These are phyloP conservation scores for Epinotia demarniana DNA, from an alignment of 2,888 invertebrate species.

Conservation along the genomic window DNA sequence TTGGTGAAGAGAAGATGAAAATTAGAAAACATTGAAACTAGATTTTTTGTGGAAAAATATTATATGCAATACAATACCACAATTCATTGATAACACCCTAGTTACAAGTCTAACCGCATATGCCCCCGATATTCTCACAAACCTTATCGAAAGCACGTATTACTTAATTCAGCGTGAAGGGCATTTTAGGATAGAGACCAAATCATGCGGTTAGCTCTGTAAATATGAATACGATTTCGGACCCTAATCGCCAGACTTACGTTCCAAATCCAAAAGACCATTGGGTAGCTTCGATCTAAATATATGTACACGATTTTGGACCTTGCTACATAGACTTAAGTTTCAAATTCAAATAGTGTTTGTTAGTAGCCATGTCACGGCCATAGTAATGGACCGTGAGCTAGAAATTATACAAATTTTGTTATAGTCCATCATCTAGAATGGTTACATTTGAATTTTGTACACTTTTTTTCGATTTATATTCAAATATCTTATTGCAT, in stretches of 20 bases:
- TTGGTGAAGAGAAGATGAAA: too few relatives aligned
- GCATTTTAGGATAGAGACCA: slow-evolving; percentile 8
- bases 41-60: too few relatives aligned
- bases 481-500: neutral
- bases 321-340: slow-evolving; percentile 4
- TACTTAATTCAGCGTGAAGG: slow-evolving; percentile 26
- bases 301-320: neutral
- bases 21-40: too few relatives aligned
- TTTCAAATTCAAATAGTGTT: neutral
- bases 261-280: neutral
- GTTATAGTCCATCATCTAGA: slow-evolving; percentile 33
- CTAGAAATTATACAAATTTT: slow-evolving; percentile 37
- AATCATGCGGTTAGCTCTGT: neutral
- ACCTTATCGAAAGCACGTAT: slow-evolving; percentile 4
- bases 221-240: neutral
- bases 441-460: slow-evolving; percentile 26
- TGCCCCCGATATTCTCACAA: neutral
- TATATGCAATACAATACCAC: too few relatives aligned
- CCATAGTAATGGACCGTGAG: slow-evolving; percentile 35
- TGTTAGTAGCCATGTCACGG: slow-evolving; percentile 29
- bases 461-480: neutral
- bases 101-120: too few relatives aligned
- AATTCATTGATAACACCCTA: too few relatives aligned
- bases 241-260: slow-evolving; percentile 1
- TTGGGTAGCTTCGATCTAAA: neutral